Evolutionary conservation across 2,113 vertebrate genomes (phyloP).

Genomic region (Glaucomys volans): DNA sequence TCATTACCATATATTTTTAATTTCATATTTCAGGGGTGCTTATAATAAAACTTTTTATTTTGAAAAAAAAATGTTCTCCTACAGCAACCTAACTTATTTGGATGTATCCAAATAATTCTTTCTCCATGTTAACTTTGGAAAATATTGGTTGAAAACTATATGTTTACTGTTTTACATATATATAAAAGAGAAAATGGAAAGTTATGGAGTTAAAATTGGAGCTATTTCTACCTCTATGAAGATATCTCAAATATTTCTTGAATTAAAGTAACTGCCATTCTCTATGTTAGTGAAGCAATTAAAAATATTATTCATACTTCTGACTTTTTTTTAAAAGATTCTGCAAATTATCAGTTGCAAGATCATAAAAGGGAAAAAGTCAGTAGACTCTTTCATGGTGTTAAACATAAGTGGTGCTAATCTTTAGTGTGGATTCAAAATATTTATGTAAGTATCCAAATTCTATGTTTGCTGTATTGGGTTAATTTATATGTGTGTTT

Average conservation of each 20-base stretch:
- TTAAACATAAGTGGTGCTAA: neutral
- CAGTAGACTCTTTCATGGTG: neutral
- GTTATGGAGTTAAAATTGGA: neutral
- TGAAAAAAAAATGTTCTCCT: neutral
- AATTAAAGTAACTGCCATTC: neutral
- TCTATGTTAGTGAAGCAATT: neutral
- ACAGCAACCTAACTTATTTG: neutral
- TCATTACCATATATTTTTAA: conserved; percentile 35
- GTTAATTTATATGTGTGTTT: conserved; percentile 31
- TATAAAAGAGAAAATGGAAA: neutral
- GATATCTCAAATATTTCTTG: neutral
- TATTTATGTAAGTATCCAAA: neutral
- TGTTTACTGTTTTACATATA: neutral
- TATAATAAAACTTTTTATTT: conserved; percentile 10
- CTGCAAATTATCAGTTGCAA: neutral
- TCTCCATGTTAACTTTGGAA: neutral
- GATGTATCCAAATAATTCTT: neutral
- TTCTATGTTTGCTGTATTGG: neutral
- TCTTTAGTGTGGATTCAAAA: neutral
- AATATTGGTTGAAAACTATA: neutral
- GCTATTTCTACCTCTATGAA: neutral
- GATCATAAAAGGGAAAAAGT: neutral
- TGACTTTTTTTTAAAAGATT: conserved; percentile 21
- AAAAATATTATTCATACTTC: neutral
- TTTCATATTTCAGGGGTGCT: conserved; percentile 1